A percentile compares a stretch with the other conserved stretches of the same genome.
These are phyloP conservation scores for Aphis gossypii DNA, from an alignment of 1,140 invertebrate genomes.

Conservation along the genomic window DNA sequence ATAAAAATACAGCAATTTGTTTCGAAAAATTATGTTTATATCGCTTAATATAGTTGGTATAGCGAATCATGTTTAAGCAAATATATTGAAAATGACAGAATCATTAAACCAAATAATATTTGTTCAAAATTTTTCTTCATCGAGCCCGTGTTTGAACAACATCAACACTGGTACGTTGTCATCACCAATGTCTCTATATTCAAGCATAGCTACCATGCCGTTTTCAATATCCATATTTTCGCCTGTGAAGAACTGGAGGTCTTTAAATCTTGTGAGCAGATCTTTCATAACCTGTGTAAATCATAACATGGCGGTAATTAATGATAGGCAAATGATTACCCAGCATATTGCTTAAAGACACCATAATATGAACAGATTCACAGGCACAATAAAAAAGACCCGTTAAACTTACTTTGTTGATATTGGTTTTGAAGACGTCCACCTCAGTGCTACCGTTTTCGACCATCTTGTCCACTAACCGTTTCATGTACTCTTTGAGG, in stretches of 20 bases:
- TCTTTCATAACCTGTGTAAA: constrained; percentile 82
- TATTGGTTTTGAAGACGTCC: constrained; percentile 88
- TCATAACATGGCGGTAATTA: background rate
- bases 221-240: constrained; percentile 90
- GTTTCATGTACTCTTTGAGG: constrained; percentile 97
- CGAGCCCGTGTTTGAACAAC: constrained; percentile 95
- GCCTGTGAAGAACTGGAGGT: constrained; percentile 91
- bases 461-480: constrained; percentile 83
- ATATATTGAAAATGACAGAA: background rate
- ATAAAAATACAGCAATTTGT: constrained; percentile 20
- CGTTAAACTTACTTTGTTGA: constrained; percentile 74
- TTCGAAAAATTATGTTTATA: constrained; percentile 31
- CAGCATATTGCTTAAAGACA: background rate
- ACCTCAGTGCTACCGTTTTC: constrained; percentile 83
- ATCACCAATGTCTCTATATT: constrained; percentile 89
- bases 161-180: constrained; percentile 84
- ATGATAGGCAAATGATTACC: background rate
- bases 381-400: background rate
- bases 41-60: constrained; percentile 10
- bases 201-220: constrained; percentile 89
- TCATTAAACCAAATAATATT: background rate
- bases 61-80: constrained; percentile 23
- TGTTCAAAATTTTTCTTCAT: constrained; percentile 90
- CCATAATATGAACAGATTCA: background rate
- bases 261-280: constrained; percentile 88